These are phyloP conservation scores for Mythimna loreyi DNA, from an alignment of 2,888 invertebrate species.

Conservation along the genomic window DNA sequence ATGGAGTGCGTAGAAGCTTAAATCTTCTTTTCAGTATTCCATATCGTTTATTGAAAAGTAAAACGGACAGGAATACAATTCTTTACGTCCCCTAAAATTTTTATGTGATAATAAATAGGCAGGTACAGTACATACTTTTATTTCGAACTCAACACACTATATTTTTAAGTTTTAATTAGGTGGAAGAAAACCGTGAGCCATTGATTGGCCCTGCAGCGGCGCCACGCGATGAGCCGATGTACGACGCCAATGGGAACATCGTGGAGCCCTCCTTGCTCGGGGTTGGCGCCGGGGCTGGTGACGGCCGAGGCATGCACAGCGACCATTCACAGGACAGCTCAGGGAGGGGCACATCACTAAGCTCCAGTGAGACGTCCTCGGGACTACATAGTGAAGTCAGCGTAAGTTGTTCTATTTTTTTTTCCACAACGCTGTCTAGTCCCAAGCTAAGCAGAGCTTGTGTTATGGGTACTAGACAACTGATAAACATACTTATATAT, in stretches of 20 bases:
- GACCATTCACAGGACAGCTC: conserved; percentile 86
- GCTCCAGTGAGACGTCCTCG: conserved; percentile 81
- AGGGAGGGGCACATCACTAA: conserved; percentile 82
- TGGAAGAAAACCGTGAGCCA: conserved; percentile 59
- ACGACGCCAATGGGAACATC: conserved; percentile 78
- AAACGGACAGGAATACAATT: conserved; percentile 20
- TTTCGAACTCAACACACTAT: conserved; percentile 8
- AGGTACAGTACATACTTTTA: background rate
- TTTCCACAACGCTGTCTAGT: no score
- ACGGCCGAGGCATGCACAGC: conserved; percentile 86
- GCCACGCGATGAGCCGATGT: conserved; percentile 70
- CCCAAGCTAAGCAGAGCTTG: no score
- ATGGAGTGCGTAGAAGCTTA: conserved; percentile 41
- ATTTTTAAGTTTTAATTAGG: conserved; percentile 43
- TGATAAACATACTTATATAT: no score
- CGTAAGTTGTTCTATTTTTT: conserved; percentile 46
- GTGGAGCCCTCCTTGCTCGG: conserved; percentile 71
- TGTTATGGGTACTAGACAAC: no score
- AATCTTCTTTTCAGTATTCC: no score
- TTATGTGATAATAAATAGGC: conserved; percentile 17
- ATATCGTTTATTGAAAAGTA: conserved; percentile 55
- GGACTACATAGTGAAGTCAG: conserved; percentile 80
- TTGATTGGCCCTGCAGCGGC: conserved; percentile 53
- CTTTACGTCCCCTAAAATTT: conserved; percentile 10
- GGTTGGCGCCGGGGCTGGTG: conserved; percentile 83